Percentiles rank a stretch among this genome's conserved stretches.
phyloP scores from a whole-genome alignment of 1,140 invertebrate species.

The Ectropis grisescens region DNA sequence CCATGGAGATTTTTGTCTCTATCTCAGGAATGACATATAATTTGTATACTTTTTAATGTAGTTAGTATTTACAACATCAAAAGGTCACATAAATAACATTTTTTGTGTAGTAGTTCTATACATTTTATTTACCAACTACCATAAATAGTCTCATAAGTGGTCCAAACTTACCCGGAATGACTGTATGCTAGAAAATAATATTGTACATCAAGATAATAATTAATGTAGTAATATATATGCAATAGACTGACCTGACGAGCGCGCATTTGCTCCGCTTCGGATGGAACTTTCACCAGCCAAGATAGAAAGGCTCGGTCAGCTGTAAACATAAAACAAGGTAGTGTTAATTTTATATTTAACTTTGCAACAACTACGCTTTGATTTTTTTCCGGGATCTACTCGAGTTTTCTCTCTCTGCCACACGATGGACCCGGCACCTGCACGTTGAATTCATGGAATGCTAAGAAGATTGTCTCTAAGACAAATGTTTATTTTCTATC shows the following conservation, averaged over 20 bases:
- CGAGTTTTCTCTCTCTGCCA: no score
- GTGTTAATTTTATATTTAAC: no score
- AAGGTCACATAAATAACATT: background rate
- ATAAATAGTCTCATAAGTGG: background rate
- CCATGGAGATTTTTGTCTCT: background rate
- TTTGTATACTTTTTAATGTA: constrained; percentile 1
- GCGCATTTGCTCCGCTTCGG: constrained; percentile 94
- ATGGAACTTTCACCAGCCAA: constrained; percentile 97
- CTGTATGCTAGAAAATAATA: no score
- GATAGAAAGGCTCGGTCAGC: constrained; percentile 95
- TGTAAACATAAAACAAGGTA: no score
- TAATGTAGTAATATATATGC: constrained; percentile 3
- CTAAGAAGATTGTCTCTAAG: no score
- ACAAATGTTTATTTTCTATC: no score
- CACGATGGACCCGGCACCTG: no score
- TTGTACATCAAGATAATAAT: no score
- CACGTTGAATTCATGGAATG: no score
- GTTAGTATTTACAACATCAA: constrained; percentile 1
- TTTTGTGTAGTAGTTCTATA: constrained; percentile 1
- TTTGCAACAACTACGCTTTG: no score
- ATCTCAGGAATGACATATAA: constrained; percentile 1
- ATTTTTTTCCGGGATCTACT: no score
- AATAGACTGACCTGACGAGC: constrained; percentile 79
- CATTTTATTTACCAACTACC: background rate
- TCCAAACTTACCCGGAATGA: no score